Evolutionary conservation across 2,888 invertebrate genomes (phyloP), one percentile per base, ranked within the genome.

Genomic region (Agriotes lineatus): DNA sequence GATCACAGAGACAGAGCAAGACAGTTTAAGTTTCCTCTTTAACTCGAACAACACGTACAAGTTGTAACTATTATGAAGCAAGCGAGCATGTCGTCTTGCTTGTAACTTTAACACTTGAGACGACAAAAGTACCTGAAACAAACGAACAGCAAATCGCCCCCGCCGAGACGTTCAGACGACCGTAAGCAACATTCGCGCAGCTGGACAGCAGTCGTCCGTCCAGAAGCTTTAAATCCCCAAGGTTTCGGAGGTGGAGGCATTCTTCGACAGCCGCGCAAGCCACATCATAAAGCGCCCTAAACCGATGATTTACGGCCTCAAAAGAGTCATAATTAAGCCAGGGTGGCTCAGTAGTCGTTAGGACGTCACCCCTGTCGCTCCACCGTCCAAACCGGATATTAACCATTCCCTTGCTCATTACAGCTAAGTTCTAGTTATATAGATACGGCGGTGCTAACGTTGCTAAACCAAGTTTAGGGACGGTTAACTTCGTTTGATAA

Each of bases 341-440:
- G 78, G 76, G 76, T 71, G 69, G 73, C 69, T 71, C 72, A 57
- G 67, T 48, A 48, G 73, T 77, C 76, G 77, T 77, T 77, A 78
- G 76, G 73, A 76, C 72, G 72, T 73, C 76, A 75, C 77, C 78
- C 78, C 76, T 76, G 77, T 77, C 78, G 77, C 75, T 77, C 75
- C 76, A 76, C 75, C 76, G 74, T 76, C 74, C 74, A 70, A 72
- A 72, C 78, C 80, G 80, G 80, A 79, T 80, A 80, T 80, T 80
- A 80, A 79, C 78, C 77, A 76, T 79, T 78, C 78, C 77, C 77
- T 77, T 75, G 69, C 75, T 75, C 75, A 73, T 76, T 76, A 75
- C 71, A 70, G 67, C 70, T 57, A 71, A 70, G 67, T 65, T 66
- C 64, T 70, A 70, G 67, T 73, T 72, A 74, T 70, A 71, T 59